Conservation (phyloP, 2,113 vertebrate genomes). For the Dasyprocta punctata region DNA sequence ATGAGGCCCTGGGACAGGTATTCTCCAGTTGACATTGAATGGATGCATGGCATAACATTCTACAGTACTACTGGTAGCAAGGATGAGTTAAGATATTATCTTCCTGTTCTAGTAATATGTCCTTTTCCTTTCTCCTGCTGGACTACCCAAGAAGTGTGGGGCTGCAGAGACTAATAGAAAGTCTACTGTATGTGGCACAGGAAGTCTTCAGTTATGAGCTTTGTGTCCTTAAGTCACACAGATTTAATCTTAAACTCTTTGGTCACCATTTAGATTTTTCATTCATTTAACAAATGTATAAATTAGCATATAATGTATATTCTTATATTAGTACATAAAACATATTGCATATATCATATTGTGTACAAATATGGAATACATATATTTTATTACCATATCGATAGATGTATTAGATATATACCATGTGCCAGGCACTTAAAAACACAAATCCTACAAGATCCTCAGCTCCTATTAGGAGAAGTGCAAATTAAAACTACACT, state of each 20-base stretch:
- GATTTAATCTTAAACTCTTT: neutral
- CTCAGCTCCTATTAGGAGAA: neutral
- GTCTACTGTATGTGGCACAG: neutral
- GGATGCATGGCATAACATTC: neutral
- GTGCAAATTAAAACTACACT: neutral
- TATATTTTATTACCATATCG: neutral
- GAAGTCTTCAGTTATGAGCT: neutral
- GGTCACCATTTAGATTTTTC: neutral
- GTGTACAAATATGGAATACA: neutral
- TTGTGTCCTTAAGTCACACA: neutral
- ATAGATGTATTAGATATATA: neutral
- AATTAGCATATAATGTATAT: neutral
- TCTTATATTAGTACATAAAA: neutral
- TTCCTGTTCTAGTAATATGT: neutral
- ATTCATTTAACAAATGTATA: neutral
- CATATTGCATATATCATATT: neutral
- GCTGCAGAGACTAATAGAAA: neutral
- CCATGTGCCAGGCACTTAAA: neutral
- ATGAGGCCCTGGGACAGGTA: neutral
- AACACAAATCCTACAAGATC: conserved; percentile 32
- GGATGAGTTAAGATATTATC: neutral
- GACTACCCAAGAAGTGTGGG: neutral
- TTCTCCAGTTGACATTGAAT: neutral
- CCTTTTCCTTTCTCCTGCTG: neutral
- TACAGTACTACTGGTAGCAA: neutral